Evolutionary conservation across 2,797 vertebrate genomes (phyloP).

Genomic region (Australoheros facetus): DNA sequence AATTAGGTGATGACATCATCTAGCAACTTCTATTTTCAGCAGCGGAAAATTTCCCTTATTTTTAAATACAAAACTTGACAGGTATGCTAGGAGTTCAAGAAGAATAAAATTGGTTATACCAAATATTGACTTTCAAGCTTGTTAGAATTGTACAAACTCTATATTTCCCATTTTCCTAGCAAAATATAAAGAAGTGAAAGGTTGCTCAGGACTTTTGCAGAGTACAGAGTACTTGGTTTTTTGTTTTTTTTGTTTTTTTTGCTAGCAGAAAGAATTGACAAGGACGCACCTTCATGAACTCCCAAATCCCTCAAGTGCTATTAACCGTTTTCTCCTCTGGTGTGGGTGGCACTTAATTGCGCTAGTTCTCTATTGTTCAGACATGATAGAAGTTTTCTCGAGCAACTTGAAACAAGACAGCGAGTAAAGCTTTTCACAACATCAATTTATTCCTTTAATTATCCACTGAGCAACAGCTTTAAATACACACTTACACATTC

Average conservation of each 20-base stretch:
- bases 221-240: neutral
- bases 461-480: slow-evolving; percentile 11
- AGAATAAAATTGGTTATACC: neutral
- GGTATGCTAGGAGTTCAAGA: neutral
- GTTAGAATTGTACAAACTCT: neutral
- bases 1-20: too few relatives aligned
- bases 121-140: neutral
- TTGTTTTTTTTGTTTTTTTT: neutral
- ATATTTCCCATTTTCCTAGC: neutral
- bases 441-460: slow-evolving; percentile 9
- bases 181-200: neutral
- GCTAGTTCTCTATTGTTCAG: neutral
- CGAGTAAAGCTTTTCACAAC: neutral
- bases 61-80: too few relatives aligned
- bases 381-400: neutral
- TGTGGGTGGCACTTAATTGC: neutral
- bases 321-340: too few relatives aligned
- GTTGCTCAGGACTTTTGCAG: neutral
- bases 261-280: too few relatives aligned
- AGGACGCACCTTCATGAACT: too few relatives aligned
- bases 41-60: too few relatives aligned
- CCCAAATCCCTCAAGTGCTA: too few relatives aligned
- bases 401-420: neutral
- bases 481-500: slow-evolving; percentile 30
- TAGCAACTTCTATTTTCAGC: too few relatives aligned